Percentiles rank a stretch among this genome's conserved stretches.
phyloP scores from a whole-genome alignment of 2,888 invertebrate species.

The Cynaeus angustus region DNA sequence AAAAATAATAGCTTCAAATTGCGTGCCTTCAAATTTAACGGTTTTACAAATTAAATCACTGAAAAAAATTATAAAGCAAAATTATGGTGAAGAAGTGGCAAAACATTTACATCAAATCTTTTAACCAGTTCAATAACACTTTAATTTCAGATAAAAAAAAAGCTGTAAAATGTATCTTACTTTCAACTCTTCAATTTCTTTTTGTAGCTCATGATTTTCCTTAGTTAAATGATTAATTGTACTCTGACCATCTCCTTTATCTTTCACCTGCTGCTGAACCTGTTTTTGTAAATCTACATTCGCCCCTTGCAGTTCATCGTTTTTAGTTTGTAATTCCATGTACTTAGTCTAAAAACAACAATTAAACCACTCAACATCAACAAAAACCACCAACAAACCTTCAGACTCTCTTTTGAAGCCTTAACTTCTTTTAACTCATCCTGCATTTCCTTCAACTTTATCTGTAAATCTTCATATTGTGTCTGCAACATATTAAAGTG shows the following conservation, averaged over 20 bases:
- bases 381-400: constrained; percentile 64
- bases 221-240: constrained; percentile 63
- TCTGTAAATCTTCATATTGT: constrained; percentile 73
- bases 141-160: too few species aligned
- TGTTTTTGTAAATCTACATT: constrained; percentile 39
- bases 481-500: constrained; percentile 74
- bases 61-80: too few species aligned
- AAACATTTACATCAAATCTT: too few species aligned
- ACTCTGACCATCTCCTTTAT: constrained; percentile 61
- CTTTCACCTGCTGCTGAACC: constrained; percentile 9
- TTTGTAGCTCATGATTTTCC: constrained; percentile 63
- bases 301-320: constrained; percentile 64
- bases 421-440: constrained; percentile 71
- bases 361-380: constrained; percentile 19
- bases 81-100: too few species aligned
- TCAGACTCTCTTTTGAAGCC: constrained; percentile 68
- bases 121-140: too few species aligned
- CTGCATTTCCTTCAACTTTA: constrained; percentile 71
- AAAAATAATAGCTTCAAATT: too few species aligned
- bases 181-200: constrained; percentile 61
- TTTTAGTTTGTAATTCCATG: constrained; percentile 65
- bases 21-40: too few species aligned
- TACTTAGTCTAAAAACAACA: constrained; percentile 64
- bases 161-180: too few species aligned
- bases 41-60: too few species aligned